These are phyloP conservation scores for Orchestia grillus DNA, from an alignment of 1,140 invertebrate genomes.

Conservation along the genomic window DNA sequence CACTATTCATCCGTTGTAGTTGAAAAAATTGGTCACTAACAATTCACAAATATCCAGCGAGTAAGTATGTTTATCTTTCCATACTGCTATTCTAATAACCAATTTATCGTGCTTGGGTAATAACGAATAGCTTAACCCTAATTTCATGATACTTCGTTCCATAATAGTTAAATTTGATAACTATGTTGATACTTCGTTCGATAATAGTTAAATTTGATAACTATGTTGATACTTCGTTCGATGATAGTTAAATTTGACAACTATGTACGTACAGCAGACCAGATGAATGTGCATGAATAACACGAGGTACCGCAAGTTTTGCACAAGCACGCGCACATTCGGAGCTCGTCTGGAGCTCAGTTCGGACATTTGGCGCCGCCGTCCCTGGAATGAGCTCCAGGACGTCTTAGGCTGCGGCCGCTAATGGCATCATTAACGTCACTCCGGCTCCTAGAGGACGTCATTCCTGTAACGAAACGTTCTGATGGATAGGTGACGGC, in stretches of 20 bases:
- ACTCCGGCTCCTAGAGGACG: conserved; percentile 23
- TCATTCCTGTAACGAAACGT: conserved; percentile 25
- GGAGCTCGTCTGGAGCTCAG: background rate
- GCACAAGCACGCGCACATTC: background rate
- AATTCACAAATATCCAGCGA: background rate
- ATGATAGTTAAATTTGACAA: no score
- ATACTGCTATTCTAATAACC: background rate
- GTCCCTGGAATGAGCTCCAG: conserved; percentile 9
- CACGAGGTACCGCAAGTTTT: background rate
- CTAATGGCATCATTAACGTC: conserved; percentile 56
- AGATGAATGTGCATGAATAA: background rate
- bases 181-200: no score
- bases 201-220: no score
- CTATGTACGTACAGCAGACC: background rate
- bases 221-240: no score
- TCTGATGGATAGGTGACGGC: conserved; percentile 53
- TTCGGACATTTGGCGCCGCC: background rate
- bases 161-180: no score
- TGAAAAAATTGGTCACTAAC: background rate
- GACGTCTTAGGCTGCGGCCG: background rate
- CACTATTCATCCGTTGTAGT: background rate
- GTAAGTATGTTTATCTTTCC: background rate
- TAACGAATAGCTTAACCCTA: background rate
- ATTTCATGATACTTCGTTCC: no score
- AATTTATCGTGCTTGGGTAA: background rate